Base-by-base conservation (phyloP, 2,797 vertebrate genomes). In the Falco naumanni region DNA sequence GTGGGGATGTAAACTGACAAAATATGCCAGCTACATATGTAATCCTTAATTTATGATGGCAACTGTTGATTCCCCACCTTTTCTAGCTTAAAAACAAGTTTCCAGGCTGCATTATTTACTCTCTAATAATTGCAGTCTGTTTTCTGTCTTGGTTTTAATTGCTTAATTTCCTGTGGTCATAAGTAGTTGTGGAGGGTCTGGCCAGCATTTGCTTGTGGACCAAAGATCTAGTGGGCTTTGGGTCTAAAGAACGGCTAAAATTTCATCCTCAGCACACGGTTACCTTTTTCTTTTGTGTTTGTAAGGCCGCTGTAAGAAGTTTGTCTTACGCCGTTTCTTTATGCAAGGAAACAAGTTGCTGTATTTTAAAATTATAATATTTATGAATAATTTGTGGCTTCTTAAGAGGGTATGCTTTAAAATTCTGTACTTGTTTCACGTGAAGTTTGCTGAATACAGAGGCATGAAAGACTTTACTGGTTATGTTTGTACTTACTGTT, bases 391-490 rank as follows among this genome's bases (percentile, higher is more conserved):
- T 45, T 56, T 24, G 5, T 11, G 29, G 37, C 11, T 8, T 51
- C 59, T 56, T 10, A 1, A 19, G 19, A 48, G 37, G 10, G 18
- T 1, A 1, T 31, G 11, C 17, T 5, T 71, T 68, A 16, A 12
- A 79, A 25, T 47, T 10, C 54, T 10, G 4, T 4, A 34, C 5
- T 70, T 20, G 2, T 79, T 54, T 34, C 33, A 9, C 3, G 0
- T 11, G 26, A 39, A 4, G 4, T 31, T 53, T 74, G 51, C 16
- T 37, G 20, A 1, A 1, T 10, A 1, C 0, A 16, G 34, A 43
- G 56, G 29, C 19, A 1, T 6, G 5, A 34, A 88, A 53, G 0
- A 0, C 15, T 68, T 28, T 1, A 0, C 0, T 16, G 18, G 11
- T 13, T 13, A 33, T 20, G 22, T 33, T 80, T 54, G 65, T 9